phyloP scores from a whole-genome alignment of 2,888 invertebrate species.

The Incurvaria masculella region DNA sequence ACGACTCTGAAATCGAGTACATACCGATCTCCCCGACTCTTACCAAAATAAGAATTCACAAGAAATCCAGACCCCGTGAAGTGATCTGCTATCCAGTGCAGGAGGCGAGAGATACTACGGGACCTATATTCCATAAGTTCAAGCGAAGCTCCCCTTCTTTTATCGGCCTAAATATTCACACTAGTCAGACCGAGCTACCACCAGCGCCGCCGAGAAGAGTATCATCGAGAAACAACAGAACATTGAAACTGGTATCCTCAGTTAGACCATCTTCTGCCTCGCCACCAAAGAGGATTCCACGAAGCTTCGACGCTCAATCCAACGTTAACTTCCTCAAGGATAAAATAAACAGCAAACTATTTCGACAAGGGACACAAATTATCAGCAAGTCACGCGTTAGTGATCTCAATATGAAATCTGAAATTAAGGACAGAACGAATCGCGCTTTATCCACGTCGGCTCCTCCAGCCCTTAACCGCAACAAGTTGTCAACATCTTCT shows the following conservation, averaged over 20 bases:
- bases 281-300: slow-evolving; percentile 29
- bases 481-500: slow-evolving; percentile 22
- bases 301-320: slow-evolving; percentile 31
- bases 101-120: slow-evolving; percentile 18
- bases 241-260: slow-evolving; percentile 61
- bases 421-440: slow-evolving; percentile 16
- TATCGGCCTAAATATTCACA: slow-evolving; percentile 34
- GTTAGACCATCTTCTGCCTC: slow-evolving; percentile 35
- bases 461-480: slow-evolving; percentile 40
- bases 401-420: slow-evolving; percentile 19
- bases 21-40: slow-evolving; percentile 77
- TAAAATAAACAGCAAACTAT: slow-evolving; percentile 59
- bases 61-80: slow-evolving; percentile 55
- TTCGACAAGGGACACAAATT: slow-evolving; percentile 46
- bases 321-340: slow-evolving; percentile 62
- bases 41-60: slow-evolving; percentile 76
- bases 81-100: slow-evolving; percentile 60
- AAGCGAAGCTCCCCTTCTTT: slow-evolving; percentile 60
- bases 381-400: slow-evolving; percentile 23
- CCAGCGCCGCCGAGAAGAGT: slow-evolving; percentile 74
- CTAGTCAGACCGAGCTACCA: slow-evolving; percentile 37
- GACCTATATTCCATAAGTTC: slow-evolving; percentile 53
- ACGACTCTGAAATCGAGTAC: slow-evolving; percentile 76
- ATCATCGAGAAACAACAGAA: slow-evolving; percentile 71
- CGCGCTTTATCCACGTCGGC: slow-evolving; percentile 40